A percentile compares a stretch with the other conserved stretches of the same genome.
phyloP scores from a whole-genome alignment of 2,797 vertebrate species.

The Coracias cyanogaster region DNA sequence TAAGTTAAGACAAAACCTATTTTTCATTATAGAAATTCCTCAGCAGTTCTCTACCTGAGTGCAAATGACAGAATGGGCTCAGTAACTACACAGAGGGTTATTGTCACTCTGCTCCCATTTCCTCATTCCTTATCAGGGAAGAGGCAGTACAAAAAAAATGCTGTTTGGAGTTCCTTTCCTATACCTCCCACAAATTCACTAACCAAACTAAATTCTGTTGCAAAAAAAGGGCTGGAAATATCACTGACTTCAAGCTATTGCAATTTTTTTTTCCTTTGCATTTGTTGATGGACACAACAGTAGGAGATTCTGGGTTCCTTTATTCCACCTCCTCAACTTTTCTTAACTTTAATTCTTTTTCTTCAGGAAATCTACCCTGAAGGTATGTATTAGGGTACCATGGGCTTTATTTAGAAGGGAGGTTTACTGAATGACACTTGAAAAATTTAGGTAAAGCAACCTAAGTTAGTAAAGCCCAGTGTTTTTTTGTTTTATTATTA shows the following conservation, averaged over 20 bases:
- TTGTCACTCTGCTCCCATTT: background rate
- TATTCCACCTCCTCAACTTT: background rate
- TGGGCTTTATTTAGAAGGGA: background rate
- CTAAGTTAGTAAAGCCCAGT: background rate
- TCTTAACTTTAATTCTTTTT: background rate
- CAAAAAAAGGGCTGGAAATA: background rate
- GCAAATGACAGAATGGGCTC: background rate
- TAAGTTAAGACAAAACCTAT: conserved; percentile 41
- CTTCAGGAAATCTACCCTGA: background rate
- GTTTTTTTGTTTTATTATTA: no score
- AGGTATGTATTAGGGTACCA: background rate
- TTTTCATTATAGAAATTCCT: conserved; percentile 37
- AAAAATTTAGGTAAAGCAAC: background rate
- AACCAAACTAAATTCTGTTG: background rate
- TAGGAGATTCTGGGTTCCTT: background rate
- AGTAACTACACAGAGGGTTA: background rate
- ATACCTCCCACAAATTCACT: background rate
- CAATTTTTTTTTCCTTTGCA: background rate
- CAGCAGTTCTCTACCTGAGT: background rate
- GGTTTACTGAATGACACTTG: background rate
- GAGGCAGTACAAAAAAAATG: background rate
- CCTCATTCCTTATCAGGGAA: background rate
- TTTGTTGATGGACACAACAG: background rate
- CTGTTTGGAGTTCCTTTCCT: background rate
- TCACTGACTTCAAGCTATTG: background rate